A percentile compares a stretch with the other conserved stretches of the same genome.
phyloP scores from a whole-genome alignment of 2,797 vertebrate genomes.

The Synanceia verrucosa region DNA sequence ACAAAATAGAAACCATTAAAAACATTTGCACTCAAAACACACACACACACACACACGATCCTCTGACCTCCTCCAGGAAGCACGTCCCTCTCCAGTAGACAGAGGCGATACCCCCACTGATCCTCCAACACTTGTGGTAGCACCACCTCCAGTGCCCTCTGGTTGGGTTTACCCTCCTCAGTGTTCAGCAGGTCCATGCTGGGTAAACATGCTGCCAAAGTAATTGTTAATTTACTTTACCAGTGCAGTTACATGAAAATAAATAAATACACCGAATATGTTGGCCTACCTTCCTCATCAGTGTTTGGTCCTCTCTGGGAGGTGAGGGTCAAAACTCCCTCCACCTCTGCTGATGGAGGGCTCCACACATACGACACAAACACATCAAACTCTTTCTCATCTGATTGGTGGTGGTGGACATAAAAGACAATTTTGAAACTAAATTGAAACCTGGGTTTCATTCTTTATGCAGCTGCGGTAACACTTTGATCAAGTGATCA shows the following conservation, averaged over 20 bases:
- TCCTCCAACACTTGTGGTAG: constrained; percentile 87
- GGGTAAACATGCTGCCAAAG: constrained; percentile 19
- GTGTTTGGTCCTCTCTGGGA: neutral
- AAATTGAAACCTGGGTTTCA: neutral
- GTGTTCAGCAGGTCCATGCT: neutral
- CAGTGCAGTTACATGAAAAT: neutral
- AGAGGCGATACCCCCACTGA: constrained; percentile 87
- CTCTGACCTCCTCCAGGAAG: constrained; percentile 90
- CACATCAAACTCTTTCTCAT: constrained; percentile 87
- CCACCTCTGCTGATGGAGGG: constrained; percentile 8
- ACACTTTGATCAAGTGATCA: neutral
- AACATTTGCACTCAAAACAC: neutral
- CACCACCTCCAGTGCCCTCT: constrained; percentile 64
- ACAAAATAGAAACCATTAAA: constrained; percentile 6
- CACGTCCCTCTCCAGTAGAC: constrained; percentile 89
- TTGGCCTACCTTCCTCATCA: constrained; percentile 33
- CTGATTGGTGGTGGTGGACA: constrained; percentile 62
- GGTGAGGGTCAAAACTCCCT: neutral
- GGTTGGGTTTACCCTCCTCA: neutral
- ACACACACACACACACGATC: neutral
- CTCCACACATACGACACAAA: constrained; percentile 87
- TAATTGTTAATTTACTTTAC: neutral
- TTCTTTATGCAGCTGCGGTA: neutral
- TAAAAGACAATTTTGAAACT: neutral
- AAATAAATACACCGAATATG: neutral